Percentiles rank a stretch among this genome's conserved stretches.
phyloP scores from a whole-genome alignment of 2,113 vertebrate species.

The Rhipidura dahli region DNA sequence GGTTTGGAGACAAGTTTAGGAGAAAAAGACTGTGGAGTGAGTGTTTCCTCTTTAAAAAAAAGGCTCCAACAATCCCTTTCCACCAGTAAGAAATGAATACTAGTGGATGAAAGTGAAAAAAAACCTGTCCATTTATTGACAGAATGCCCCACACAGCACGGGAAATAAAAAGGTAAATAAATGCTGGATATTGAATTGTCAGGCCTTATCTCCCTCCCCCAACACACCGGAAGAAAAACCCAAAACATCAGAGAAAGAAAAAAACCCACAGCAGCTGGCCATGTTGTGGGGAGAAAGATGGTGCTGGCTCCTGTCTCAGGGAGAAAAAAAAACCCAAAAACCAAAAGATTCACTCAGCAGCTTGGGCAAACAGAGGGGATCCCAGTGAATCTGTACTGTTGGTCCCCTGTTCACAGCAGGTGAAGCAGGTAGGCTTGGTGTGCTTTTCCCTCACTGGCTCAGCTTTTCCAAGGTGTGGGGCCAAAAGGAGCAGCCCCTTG shows the following conservation, averaged over 20 bases:
- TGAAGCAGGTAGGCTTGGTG: neutral
- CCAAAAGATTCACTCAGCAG: accelerated
- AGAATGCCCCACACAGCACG: neutral
- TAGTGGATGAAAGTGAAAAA: neutral
- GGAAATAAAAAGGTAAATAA: neutral
- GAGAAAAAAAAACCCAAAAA: neutral
- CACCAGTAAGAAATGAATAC: neutral
- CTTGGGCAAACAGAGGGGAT: neutral
- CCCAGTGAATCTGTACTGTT: neutral
- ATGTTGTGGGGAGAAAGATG: neutral
- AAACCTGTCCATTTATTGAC: neutral
- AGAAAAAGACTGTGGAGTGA: neutral
- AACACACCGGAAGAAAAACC: neutral
- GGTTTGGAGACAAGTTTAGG: neutral
- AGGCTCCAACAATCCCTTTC: neutral
- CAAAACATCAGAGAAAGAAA: neutral
- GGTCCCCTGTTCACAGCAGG: neutral
- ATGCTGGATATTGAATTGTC: neutral
- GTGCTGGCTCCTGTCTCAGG: neutral
- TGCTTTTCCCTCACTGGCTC: neutral
- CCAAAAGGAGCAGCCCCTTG: neutral
- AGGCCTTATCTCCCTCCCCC: neutral
- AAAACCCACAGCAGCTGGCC: neutral
- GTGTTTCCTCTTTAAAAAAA: neutral
- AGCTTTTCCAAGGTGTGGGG: neutral